phyloP scores from a whole-genome alignment of 1,140 invertebrate species.

The Thrips palmi region DNA sequence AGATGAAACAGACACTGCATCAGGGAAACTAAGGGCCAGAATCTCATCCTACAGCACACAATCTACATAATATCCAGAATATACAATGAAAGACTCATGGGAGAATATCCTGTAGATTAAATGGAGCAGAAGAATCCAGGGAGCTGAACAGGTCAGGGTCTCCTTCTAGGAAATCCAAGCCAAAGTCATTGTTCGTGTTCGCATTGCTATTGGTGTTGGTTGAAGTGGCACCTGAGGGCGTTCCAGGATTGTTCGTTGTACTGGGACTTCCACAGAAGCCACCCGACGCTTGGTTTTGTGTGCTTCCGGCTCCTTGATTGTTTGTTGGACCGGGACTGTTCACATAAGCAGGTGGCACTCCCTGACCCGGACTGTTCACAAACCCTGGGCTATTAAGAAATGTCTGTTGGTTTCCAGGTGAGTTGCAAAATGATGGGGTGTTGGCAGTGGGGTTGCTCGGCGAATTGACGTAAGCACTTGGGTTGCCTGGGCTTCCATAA shows the following conservation, averaged over 20 bases:
- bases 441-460: too few species aligned
- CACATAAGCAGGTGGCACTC: conserved; percentile 23
- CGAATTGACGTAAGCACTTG: too few species aligned
- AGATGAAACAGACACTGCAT: too few species aligned
- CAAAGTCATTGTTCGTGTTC: conserved; percentile 39
- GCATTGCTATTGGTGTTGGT: conserved; percentile 22
- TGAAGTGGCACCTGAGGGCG: conserved; percentile 18
- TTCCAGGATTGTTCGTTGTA: conserved; percentile 12
- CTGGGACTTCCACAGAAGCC: conserved; percentile 13
- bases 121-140: conserved; percentile 31
- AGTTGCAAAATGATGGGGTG: too few species aligned
- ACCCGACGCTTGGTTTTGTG: conserved; percentile 16
- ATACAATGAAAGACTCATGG: too few species aligned
- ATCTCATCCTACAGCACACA: too few species aligned
- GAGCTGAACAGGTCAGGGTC: conserved; percentile 62
- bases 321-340: conserved; percentile 32
- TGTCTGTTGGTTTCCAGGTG: too few species aligned
- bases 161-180: conserved; percentile 62
- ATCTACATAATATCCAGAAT: too few species aligned
- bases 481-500: too few species aligned
- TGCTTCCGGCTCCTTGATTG: conserved; percentile 22
- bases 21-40: too few species aligned
- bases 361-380: conserved; percentile 20
- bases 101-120: conserved; percentile 31
- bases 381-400: too few species aligned